Conservation (phyloP, 2,797 vertebrate species). For the Sebastes jordani region DNA sequence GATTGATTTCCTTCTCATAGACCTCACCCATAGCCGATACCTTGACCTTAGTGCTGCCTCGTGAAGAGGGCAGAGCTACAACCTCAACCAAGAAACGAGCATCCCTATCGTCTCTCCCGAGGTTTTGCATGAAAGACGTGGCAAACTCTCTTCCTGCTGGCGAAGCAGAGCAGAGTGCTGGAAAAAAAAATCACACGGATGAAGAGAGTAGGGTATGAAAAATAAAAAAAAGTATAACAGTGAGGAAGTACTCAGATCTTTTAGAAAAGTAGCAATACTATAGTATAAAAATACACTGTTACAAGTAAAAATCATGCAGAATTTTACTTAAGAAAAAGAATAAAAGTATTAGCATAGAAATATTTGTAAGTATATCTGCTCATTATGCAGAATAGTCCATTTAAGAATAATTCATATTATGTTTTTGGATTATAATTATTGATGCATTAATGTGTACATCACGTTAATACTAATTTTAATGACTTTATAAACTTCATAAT, state of each 20-base stretch:
- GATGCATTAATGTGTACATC: no score
- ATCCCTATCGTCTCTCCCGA: not conserved
- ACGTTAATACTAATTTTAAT: no score
- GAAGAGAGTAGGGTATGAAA: not conserved
- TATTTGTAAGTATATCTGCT: not conserved
- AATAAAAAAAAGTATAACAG: not conserved
- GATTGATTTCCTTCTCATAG: constrained; percentile 38
- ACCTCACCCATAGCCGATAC: constrained; percentile 44
- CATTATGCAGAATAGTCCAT: not conserved
- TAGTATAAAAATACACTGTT: not conserved
- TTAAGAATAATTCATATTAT: no score
- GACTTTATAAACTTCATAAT: no score
- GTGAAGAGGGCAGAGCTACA: constrained; percentile 38
- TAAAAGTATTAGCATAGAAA: not conserved
- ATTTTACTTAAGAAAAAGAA: not conserved
- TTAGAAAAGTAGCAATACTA: not conserved
- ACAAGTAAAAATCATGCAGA: not conserved
- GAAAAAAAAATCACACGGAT: not conserved
- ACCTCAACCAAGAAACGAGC: constrained; percentile 61
- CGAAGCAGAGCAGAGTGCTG: constrained; percentile 42
- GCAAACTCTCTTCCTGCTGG: constrained; percentile 71
- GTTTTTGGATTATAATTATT: no score
- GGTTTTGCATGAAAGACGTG: constrained; percentile 77
- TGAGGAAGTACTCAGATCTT: not conserved
- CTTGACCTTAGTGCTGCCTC: constrained; percentile 56